Conservation (phyloP, 92 coral and sea anemone species). For the Isaurus tuberculatus region DNA sequence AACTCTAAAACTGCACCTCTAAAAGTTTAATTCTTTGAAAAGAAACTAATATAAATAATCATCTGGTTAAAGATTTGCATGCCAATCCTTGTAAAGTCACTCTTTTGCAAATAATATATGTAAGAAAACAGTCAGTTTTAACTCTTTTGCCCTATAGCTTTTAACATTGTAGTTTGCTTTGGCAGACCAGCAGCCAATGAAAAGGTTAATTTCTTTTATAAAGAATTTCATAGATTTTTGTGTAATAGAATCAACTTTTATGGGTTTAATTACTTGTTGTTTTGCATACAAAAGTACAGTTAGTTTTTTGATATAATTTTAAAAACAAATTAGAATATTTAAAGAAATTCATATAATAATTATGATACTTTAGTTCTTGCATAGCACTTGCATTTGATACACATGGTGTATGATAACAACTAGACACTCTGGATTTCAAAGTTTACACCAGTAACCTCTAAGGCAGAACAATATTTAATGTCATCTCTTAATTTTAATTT, state of each 20-base stretch:
- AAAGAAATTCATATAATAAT: not conserved
- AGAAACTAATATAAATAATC: no score
- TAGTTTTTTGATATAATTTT: no score
- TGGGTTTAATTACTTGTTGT: not conserved
- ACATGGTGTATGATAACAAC: not conserved
- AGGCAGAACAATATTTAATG: not conserved
- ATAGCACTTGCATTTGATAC: not conserved
- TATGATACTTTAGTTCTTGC: not conserved
- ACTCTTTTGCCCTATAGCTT: no score
- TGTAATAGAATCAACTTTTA: not conserved
- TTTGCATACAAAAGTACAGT: not conserved
- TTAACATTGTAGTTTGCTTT: not conserved
- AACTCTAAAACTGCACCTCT: no score
- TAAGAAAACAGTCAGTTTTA: no score
- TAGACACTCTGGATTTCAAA: not conserved
- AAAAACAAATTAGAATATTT: not conserved
- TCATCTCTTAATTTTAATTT: not conserved
- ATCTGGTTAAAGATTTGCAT: no score
- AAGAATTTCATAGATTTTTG: not conserved
- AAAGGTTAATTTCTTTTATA: not conserved
- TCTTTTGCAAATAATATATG: no score
- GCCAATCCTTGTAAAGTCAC: no score
- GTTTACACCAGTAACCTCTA: not conserved
- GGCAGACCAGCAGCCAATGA: conserved; percentile 40
- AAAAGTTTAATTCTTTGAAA: no score